Conservation (phyloP, 2,113 vertebrate genomes). For the Daphoenositta chrysoptera region DNA sequence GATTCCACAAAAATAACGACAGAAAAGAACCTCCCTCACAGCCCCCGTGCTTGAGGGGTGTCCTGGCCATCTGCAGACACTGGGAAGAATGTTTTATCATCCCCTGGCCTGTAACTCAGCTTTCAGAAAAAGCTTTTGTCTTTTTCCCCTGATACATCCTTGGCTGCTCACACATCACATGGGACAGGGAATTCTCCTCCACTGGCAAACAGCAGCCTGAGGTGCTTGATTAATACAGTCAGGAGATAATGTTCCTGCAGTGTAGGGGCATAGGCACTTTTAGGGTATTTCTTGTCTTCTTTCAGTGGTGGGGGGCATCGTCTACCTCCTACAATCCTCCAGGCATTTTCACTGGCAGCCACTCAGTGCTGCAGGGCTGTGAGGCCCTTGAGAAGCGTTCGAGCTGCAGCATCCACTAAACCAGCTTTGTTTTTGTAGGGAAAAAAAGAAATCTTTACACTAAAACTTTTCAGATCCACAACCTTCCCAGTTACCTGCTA, state of each 20-base stretch:
- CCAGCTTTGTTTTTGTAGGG: background rate
- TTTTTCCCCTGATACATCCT: background rate
- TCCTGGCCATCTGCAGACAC: background rate
- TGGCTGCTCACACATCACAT: background rate
- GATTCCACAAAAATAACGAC: background rate
- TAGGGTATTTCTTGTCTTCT: background rate
- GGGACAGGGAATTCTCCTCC: background rate
- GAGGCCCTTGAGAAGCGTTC: background rate
- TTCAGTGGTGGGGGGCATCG: background rate
- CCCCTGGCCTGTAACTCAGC: background rate
- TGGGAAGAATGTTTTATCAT: background rate
- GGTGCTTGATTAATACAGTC: background rate
- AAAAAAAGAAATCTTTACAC: background rate
- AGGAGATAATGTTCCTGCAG: background rate
- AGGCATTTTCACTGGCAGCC: background rate
- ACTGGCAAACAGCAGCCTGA: background rate
- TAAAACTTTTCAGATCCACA: background rate
- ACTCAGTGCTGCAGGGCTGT: background rate
- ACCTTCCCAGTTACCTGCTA: background rate
- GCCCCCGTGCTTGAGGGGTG: fast-evolving
- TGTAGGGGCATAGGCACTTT: background rate
- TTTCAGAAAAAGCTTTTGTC: background rate
- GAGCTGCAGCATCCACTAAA: background rate
- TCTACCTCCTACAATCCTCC: background rate
- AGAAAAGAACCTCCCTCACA: background rate